Conservation (phyloP, 2,113 vertebrate genomes). For the Puntigrus tetrazona region DNA sequence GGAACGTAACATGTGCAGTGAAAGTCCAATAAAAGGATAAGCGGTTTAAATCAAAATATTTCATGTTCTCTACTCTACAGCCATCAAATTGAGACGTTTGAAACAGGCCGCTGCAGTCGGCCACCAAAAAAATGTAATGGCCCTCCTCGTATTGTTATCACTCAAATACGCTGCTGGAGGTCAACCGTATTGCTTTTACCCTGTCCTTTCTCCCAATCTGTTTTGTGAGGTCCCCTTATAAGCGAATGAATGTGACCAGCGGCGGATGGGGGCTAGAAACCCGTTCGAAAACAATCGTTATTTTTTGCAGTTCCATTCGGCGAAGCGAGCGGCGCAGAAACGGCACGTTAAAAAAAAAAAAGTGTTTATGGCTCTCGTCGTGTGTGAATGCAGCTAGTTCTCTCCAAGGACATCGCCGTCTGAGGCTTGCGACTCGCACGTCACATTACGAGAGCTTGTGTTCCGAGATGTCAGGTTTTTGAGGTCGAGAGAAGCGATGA, state of each 20-base stretch:
- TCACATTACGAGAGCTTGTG: not conserved
- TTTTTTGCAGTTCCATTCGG: not conserved
- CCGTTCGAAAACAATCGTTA: not conserved
- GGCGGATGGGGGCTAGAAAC: not conserved
- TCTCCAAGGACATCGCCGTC: not conserved
- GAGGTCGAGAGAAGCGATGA: conserved; percentile 4
- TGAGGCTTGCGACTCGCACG: conserved; percentile 3
- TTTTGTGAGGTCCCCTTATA: not conserved
- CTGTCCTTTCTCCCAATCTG: too few species aligned
- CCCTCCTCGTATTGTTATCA: not conserved
- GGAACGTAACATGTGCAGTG: conserved; percentile 24
- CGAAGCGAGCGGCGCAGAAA: not conserved
- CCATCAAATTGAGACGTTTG: conserved; percentile 28
- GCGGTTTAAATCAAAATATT: conserved; percentile 49
- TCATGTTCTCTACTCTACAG: conserved; percentile 32
- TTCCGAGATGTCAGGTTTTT: conserved; percentile 15
- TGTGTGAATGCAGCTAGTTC: conserved; percentile 29
- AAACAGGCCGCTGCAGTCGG: conserved; percentile 37
- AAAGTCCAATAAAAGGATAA: conserved; percentile 54
- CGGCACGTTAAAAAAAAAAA: not conserved
- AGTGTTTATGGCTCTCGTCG: conserved; percentile 38
- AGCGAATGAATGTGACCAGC: not conserved
- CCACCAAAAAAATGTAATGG: not conserved
- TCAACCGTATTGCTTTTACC: not conserved
- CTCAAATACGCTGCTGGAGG: not conserved